phyloP scores from a whole-genome alignment of 2,797 vertebrate species.

The Labeo calbasu region DNA sequence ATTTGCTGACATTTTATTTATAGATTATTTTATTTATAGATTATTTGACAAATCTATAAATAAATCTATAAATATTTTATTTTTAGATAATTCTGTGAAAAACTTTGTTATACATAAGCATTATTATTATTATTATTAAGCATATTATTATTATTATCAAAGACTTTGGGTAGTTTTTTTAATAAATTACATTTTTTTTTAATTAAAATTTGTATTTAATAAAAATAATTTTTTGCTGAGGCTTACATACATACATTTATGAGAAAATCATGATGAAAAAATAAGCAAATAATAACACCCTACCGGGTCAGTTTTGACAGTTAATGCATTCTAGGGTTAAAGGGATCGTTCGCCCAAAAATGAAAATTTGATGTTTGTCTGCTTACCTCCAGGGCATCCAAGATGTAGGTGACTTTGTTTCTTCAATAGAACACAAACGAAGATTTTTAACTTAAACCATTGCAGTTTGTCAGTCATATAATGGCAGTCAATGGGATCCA shows the following conservation, averaged over 20 bases:
- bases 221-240: slow-evolving; percentile 7
- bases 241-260: neutral
- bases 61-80: neutral
- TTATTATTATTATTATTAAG: neutral
- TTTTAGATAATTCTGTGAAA: neutral
- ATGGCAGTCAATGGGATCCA: no score
- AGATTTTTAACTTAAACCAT: no score
- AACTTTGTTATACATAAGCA: neutral
- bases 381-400: no score
- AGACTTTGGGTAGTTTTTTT: neutral
- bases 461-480: no score
- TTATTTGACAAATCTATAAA: neutral
- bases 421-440: no score
- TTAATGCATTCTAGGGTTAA: slow-evolving; percentile 32
- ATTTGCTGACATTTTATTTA: neutral
- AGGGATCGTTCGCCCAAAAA: no score
- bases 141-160: slow-evolving; percentile 5
- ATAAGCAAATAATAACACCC: neutral
- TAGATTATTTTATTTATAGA: neutral
- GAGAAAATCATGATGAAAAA: neutral
- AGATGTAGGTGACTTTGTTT: no score
- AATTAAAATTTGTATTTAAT: no score
- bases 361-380: no score
- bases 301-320: neutral
- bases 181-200: neutral